phyloP scores from a whole-genome alignment of 2,888 invertebrate species.

The Chaitophorus viminalis region DNA sequence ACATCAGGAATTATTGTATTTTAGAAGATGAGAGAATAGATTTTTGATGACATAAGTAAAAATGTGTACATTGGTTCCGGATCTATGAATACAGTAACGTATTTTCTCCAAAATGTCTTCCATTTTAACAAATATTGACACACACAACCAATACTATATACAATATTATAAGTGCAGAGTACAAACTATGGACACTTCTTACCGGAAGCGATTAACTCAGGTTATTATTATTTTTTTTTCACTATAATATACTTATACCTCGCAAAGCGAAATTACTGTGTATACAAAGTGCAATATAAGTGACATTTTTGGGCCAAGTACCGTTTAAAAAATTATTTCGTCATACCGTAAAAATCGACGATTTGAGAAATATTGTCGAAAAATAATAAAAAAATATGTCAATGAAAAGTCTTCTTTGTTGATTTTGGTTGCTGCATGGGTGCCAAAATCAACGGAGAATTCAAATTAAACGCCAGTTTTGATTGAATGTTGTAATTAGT shows the following conservation, averaged over 20 bases:
- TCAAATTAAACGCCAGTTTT: background rate
- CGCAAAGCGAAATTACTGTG: constrained; percentile 10
- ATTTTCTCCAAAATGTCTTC: background rate
- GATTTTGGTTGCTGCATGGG: background rate
- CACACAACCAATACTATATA: background rate
- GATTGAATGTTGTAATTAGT: background rate
- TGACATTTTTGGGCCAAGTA: constrained; percentile 39
- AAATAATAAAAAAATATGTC: constrained; percentile 22
- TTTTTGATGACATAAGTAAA: background rate
- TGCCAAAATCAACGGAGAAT: background rate
- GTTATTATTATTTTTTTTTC: constrained; percentile 5
- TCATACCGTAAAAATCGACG: constrained; percentile 41
- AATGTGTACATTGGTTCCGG: background rate
- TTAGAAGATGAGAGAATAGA: background rate
- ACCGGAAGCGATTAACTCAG: constrained; percentile 30
- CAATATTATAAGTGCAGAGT: background rate
- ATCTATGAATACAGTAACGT: background rate
- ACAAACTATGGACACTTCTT: background rate
- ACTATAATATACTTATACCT: background rate
- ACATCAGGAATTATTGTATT: background rate
- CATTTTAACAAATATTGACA: constrained; percentile 16
- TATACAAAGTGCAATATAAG: constrained; percentile 2
- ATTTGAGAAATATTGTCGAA: constrained; percentile 31
- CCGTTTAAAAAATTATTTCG: constrained; percentile 25
- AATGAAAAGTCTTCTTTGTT: constrained; percentile 32